Evolutionary conservation across 2,888 invertebrate genomes (phyloP).

Genomic region (Meandrusa payeni): DNA sequence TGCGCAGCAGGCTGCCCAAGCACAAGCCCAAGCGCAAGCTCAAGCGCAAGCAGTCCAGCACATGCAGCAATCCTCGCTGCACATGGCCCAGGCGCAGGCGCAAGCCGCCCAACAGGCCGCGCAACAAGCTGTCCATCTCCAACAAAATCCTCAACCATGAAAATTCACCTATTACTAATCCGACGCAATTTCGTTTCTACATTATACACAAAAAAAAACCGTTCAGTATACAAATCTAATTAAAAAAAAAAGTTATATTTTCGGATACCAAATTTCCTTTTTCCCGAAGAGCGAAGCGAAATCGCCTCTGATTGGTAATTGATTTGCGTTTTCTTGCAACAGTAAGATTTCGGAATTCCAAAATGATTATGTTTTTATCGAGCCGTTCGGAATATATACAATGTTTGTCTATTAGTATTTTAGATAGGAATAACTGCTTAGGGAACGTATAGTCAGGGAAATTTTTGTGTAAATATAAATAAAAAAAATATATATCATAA

Average conservation of each 20-base stretch:
- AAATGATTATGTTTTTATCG: slow-evolving; percentile 32
- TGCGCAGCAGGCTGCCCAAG: slow-evolving; percentile 47
- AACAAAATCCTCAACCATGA: slow-evolving; percentile 85
- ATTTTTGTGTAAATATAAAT: slow-evolving; percentile 65
- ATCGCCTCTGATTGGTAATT: slow-evolving; percentile 76
- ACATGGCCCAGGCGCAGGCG: slow-evolving; percentile 44
- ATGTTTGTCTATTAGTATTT: slow-evolving; percentile 38
- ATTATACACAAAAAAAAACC: slow-evolving; percentile 19
- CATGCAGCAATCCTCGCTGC: slow-evolving; percentile 39
- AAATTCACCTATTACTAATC: slow-evolving; percentile 90
- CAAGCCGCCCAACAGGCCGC: slow-evolving; percentile 72
- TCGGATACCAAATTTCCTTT: slow-evolving; percentile 41
- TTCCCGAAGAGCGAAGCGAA: slow-evolving; percentile 49
- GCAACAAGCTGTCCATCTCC: slow-evolving; percentile 76
- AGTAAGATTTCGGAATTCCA: slow-evolving; percentile 39
- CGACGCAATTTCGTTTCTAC: slow-evolving; percentile 65
- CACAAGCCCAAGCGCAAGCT: slow-evolving; percentile 37
- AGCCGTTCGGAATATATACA: slow-evolving; percentile 36
- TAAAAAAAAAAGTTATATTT: slow-evolving; percentile 23
- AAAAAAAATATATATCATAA: slow-evolving; percentile 44
- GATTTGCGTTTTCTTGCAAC: slow-evolving; percentile 34
- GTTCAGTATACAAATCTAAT: slow-evolving; percentile 19
- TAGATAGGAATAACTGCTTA: slow-evolving; percentile 75
- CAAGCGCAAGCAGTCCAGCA: slow-evolving; percentile 41
- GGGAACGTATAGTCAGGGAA: slow-evolving; percentile 57